Percentiles rank a stretch among this genome's conserved stretches.
Conservation (phyloP, 2,113 vertebrate species). For the Xiphorhynchus elegans region DNA sequence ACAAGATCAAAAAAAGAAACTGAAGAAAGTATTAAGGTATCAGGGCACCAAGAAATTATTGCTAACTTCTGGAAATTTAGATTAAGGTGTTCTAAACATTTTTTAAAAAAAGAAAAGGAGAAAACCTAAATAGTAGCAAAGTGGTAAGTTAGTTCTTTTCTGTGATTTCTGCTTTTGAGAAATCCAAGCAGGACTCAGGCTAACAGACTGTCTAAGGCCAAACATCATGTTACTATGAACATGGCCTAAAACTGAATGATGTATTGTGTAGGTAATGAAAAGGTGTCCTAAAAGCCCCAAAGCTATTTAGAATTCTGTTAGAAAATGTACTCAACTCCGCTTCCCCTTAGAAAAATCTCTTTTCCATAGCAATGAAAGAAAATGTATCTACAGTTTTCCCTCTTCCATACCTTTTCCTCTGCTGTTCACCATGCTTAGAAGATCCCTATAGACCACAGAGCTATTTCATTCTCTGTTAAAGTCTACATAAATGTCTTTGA, state of each 20-base stretch:
- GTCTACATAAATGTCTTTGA: neutral
- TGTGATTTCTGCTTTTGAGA: neutral
- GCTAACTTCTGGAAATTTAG: neutral
- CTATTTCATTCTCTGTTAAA: neutral
- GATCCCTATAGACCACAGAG: neutral
- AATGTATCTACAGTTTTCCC: neutral
- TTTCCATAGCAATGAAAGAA: neutral
- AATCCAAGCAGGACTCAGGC: neutral
- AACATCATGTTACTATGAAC: neutral
- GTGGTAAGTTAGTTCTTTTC: neutral
- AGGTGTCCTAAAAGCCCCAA: neutral
- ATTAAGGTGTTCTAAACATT: neutral
- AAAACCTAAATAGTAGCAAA: neutral
- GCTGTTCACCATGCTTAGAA: neutral
- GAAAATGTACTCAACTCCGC: neutral
- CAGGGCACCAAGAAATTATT: neutral
- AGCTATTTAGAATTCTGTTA: neutral
- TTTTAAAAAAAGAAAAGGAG: neutral
- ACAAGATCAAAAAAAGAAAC: neutral
- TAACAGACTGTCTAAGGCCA: neutral
- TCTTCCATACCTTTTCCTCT: neutral
- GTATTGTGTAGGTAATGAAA: neutral
- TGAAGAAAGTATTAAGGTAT: neutral
- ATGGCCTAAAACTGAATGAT: neutral
- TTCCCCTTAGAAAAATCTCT: neutral